A percentile compares a stretch with the other conserved stretches of the same genome.
Evolutionary conservation across 2,797 vertebrate genomes (phyloP).

Genomic region (Rhabdomys pumilio): DNA sequence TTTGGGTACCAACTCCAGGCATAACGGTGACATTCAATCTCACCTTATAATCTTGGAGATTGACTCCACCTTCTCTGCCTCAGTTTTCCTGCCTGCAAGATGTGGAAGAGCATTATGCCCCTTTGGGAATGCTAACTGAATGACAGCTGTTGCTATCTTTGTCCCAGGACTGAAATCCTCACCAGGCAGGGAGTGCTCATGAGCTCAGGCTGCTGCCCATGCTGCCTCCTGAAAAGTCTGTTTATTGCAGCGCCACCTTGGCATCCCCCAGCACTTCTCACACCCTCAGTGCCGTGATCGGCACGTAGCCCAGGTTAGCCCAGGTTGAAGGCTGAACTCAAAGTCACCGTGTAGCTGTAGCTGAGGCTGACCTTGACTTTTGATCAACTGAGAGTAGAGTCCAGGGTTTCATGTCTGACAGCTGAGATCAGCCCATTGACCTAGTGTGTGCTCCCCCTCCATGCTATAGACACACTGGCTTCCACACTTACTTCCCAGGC

Average conservation of each 20-base stretch:
- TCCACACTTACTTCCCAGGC: neutral
- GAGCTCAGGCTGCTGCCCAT: too few relatives aligned
- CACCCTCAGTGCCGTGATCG: too few relatives aligned
- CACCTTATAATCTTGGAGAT: neutral
- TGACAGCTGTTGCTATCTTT: too few relatives aligned
- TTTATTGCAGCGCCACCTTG: neutral
- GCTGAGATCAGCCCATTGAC: neutral
- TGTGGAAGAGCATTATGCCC: too few relatives aligned
- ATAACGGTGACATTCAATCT: neutral
- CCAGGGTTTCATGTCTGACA: neutral
- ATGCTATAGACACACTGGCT: neutral
- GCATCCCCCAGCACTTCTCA: too few relatives aligned
- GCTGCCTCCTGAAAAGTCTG: neutral
- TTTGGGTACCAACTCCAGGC: neutral
- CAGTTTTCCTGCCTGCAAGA: neutral
- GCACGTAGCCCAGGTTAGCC: neutral
- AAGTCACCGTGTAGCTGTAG: neutral
- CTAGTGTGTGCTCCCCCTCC: neutral
- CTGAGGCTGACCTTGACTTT: neutral
- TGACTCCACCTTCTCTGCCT: neutral
- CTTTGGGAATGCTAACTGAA: neutral
- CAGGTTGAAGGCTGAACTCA: neutral
- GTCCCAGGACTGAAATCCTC: neutral
- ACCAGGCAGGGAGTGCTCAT: neutral
- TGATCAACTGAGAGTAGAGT: neutral